phyloP scores from a whole-genome alignment of 1,140 invertebrate species.

The Octopus bimaculoides region DNA sequence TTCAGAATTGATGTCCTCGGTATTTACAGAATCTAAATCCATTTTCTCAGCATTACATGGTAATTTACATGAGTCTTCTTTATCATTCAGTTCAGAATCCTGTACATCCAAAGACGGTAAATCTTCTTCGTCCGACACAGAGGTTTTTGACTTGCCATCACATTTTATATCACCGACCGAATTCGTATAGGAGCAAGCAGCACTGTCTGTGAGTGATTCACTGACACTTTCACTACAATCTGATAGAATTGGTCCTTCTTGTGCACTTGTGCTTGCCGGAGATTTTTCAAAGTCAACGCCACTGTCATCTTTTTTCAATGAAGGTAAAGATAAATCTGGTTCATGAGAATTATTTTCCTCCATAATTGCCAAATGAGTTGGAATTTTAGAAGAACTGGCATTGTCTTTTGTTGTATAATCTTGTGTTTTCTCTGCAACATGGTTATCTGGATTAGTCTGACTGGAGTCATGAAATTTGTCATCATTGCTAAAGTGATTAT shows the following conservation, averaged over 20 bases:
- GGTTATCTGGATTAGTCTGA: neutral
- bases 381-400: neutral
- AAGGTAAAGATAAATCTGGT: slow-evolving; percentile 10
- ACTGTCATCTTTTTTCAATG: slow-evolving; percentile 53
- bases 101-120: slow-evolving; percentile 17
- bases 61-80: neutral
- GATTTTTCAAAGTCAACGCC: slow-evolving; percentile 51
- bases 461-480: neutral
- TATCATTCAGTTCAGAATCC: slow-evolving; percentile 17
- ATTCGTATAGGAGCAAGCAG: slow-evolving; percentile 13
- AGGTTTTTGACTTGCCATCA: slow-evolving; percentile 18
- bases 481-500: slow-evolving; percentile 1
- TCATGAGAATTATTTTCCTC: neutral
- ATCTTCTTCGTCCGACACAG: slow-evolving; percentile 3
- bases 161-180: slow-evolving; percentile 20
- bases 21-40: slow-evolving; percentile 22
- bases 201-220: slow-evolving; percentile 27
- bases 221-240: slow-evolving; percentile 34
- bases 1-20: slow-evolving; percentile 24
- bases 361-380: neutral
- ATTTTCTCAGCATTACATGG: neutral
- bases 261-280: slow-evolving; percentile 28
- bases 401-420: neutral
- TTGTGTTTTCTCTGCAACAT: neutral
- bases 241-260: slow-evolving; percentile 29